Evolutionary conservation across 1,140 invertebrate genomes (phyloP).

Genomic region (Hermatobates lingyangjiaoensis): DNA sequence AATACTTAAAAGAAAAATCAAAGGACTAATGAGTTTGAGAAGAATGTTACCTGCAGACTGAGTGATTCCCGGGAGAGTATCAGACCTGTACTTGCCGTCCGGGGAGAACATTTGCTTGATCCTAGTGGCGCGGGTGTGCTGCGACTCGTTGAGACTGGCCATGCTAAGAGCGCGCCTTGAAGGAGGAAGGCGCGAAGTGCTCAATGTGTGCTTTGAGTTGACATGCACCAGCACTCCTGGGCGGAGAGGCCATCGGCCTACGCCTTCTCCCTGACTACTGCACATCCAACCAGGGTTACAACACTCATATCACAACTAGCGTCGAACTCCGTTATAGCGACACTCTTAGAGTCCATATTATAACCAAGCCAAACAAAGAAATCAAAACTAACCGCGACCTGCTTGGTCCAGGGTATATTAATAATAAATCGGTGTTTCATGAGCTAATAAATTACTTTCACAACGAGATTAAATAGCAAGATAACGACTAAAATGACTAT

Average conservation of each 20-base stretch:
- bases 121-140: conserved; percentile 17
- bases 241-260: conserved; percentile 61
- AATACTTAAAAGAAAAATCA: neutral
- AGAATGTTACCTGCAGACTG: no score
- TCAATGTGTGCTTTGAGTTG: conserved; percentile 45
- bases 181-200: conserved; percentile 14
- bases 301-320: conserved; percentile 3
- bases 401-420: no score
- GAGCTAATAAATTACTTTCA: no score
- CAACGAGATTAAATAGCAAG: no score
- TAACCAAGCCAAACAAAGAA: no score
- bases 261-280: conserved; percentile 20
- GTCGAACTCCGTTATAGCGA: no score
- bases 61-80: conserved; percentile 18
- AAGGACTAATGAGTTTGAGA: neutral
- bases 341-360: no score
- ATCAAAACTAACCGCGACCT: no score
- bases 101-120: conserved; percentile 20
- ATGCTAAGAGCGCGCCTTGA: conserved; percentile 7
- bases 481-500: no score
- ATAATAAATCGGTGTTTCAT: no score
- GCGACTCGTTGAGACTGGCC: conserved; percentile 15
- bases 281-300: conserved; percentile 20
- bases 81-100: conserved; percentile 14
- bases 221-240: conserved; percentile 74